These are phyloP conservation scores for Dicycla oo DNA, from an alignment of 2,888 invertebrate species.

Conservation along the genomic window DNA sequence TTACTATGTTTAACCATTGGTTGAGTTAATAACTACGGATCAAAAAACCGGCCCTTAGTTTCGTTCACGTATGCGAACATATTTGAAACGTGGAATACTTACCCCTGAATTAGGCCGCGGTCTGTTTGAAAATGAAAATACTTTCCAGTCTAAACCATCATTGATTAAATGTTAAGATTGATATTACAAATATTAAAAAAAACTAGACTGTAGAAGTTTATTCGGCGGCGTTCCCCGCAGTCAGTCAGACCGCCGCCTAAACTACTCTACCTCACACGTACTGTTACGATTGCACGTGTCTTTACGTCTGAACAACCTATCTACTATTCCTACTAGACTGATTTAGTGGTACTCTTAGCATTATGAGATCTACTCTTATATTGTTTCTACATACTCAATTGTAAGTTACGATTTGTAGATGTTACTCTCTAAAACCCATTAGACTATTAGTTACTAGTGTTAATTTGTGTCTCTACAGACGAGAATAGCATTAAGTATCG, in stretches of 20 bases:
- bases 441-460: constrained; percentile 71
- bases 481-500: constrained; percentile 76
- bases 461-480: constrained; percentile 67
- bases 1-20: no score
- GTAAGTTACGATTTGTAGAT: constrained; percentile 77
- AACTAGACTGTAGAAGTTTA: not conserved
- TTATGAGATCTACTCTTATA: constrained; percentile 76
- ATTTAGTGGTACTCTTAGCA: constrained; percentile 86
- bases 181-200: not conserved
- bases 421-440: constrained; percentile 69
- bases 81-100: constrained; percentile 49
- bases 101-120: constrained; percentile 43
- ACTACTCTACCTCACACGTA: constrained; percentile 81
- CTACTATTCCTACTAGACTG: constrained; percentile 88
- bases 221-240: constrained; percentile 18
- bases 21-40: no score
- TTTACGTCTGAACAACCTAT: constrained; percentile 75
- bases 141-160: not conserved
- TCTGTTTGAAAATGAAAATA: constrained; percentile 37
- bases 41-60: no score
- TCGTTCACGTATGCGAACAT: constrained; percentile 49
- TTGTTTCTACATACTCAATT: constrained; percentile 77
- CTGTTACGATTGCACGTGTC: constrained; percentile 81
- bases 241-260: constrained; percentile 65
- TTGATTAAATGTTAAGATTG: not conserved